These are phyloP conservation scores for Hylaea fasciaria DNA, from an alignment of 2,888 invertebrate species.

Conservation along the genomic window DNA sequence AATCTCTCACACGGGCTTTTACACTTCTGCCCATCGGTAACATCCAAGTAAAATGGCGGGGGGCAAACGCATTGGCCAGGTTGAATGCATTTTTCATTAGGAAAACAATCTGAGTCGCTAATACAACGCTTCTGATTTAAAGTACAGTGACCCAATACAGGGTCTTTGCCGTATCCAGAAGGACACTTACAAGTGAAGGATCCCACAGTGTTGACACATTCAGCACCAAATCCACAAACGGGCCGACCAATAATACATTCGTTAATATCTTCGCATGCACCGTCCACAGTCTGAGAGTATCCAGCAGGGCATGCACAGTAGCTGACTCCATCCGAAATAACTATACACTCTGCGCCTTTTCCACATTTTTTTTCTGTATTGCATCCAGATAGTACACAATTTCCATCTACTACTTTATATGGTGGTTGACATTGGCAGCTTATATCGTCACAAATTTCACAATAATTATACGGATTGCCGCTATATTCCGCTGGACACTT, in stretches of 20 bases:
- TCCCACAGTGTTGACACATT: conserved; percentile 92
- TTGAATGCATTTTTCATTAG: conserved; percentile 95
- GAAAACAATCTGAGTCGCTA: conserved; percentile 92
- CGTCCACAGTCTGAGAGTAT: conserved; percentile 89
- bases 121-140: conserved; percentile 93
- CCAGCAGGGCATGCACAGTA: conserved; percentile 97
- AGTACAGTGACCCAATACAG: conserved; percentile 92
- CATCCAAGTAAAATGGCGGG: conserved; percentile 94
- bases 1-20: conserved; percentile 97
- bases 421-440: conserved; percentile 95
- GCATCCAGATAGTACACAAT: conserved; percentile 94
- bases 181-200: conserved; percentile 93
- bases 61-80: conserved; percentile 96
- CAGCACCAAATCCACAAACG: conserved; percentile 94
- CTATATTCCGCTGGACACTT: conserved; percentile 94
- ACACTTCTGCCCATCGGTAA: conserved; percentile 92
- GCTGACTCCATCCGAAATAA: conserved; percentile 94
- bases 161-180: conserved; percentile 91
- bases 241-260: conserved; percentile 91
- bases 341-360: conserved; percentile 94
- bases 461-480: conserved; percentile 94
- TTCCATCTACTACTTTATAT: conserved; percentile 92
- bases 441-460: conserved; percentile 93
- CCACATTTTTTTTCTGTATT: conserved; percentile 92
- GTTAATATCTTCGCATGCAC: conserved; percentile 93